These are phyloP conservation scores for Tolypeutes matacus DNA, from an alignment of 2,797 vertebrate species.

Conservation along the genomic window DNA sequence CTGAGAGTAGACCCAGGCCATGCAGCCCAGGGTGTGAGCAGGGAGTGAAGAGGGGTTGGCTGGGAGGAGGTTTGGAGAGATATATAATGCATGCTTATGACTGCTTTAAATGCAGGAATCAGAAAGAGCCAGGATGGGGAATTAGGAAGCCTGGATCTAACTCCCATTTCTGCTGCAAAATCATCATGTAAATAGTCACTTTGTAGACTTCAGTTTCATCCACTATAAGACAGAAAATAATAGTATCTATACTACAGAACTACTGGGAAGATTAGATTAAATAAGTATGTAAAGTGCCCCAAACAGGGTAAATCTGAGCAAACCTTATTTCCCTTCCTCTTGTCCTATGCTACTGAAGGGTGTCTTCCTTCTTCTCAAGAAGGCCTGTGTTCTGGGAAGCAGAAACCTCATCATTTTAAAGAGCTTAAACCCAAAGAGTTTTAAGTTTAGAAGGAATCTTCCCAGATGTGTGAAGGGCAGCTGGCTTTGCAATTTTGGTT, in stretches of 20 bases:
- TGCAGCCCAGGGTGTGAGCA: background rate
- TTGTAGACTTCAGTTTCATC: background rate
- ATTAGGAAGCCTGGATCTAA: background rate
- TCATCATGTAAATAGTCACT: background rate
- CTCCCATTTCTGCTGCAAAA: background rate
- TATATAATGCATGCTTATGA: background rate
- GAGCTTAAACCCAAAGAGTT: background rate
- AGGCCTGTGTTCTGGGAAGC: slow-evolving; percentile 33
- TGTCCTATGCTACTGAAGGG: background rate
- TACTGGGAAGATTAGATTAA: background rate
- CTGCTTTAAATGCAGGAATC: background rate
- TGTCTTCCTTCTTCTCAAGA: background rate
- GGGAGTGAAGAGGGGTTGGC: background rate
- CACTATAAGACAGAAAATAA: background rate
- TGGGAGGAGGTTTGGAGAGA: background rate
- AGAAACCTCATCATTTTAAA: background rate
- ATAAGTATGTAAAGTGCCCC: background rate
- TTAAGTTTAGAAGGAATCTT: background rate
- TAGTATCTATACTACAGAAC: background rate
- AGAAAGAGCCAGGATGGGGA: background rate
- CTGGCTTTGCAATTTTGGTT: background rate
- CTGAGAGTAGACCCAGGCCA: background rate
- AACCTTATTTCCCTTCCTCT: background rate
- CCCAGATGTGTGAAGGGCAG: background rate
- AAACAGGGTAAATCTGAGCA: background rate